Evolutionary conservation across 2,888 invertebrate genomes (phyloP), one percentile per base, ranked within the genome.

Genomic region (Pandemis corylana): DNA sequence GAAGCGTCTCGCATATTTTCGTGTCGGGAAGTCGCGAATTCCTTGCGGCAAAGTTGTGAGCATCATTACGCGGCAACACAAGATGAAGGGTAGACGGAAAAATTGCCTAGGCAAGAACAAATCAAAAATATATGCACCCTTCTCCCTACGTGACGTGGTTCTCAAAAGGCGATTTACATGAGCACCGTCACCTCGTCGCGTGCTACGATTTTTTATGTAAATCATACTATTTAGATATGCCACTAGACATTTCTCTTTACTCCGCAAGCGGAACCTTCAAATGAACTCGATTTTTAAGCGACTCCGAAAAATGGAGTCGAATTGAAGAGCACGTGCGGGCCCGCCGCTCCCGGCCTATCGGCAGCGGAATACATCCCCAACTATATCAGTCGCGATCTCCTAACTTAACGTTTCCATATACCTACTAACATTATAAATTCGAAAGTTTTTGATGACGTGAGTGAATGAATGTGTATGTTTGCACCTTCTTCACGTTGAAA

Each of bases 111-210:
- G 86, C 87, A 89, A 90, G 90, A 90, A 93, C 92, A 93, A 94
- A 93, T 93, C 93, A 94, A 93, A 94, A 94, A 94, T 92, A 93
- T 94, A 94, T 94, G 93, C 94, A 94, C 94, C 94, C 94, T 93
- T 90, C 85, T 79, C 77, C 81, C 84, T 89, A 94, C 94, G 94
- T 94, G 94, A 90, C 87, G 87, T 82, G 93, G 83, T 89, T 92
- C 80, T 85, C 85, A 89, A 89, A 83, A 82, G 81, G 83, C 87
- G 84, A 92, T 92, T 93, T 93, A 90, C 91, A 90, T 91, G 89
- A 87, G 84, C 84, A 84, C 84, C 86, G 85, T 84, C 88, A 89
- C 89, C 88, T 88, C 82, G 89, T 92, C 92, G 91, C 92, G 92
- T 93, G 93, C 90, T 85, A 80, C 87, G 87, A 91, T 93, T 93